A percentile compares a stretch with the other conserved stretches of the same genome.
phyloP scores from a whole-genome alignment of 2,888 invertebrate genomes.

The Synanthedon myopaeformis region DNA sequence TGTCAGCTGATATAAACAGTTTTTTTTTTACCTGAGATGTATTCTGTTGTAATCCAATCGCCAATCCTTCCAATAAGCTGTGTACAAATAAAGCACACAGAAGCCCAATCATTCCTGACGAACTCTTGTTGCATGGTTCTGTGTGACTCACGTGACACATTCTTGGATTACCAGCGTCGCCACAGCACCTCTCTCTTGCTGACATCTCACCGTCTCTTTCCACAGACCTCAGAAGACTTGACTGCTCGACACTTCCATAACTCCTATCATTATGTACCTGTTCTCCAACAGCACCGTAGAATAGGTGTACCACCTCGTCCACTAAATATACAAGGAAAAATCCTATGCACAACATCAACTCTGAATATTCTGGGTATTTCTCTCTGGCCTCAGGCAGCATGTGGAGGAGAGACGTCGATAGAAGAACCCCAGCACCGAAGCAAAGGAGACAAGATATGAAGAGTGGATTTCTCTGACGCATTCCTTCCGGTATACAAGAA shows the following conservation, averaged over 20 bases:
- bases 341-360: constrained; percentile 75
- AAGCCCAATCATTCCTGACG: constrained; percentile 75
- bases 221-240: constrained; percentile 24
- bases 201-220: constrained; percentile 34
- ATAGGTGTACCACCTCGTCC: constrained; percentile 79
- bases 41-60: constrained; percentile 80
- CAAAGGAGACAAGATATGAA: constrained; percentile 78
- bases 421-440: constrained; percentile 83
- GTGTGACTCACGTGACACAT: constrained; percentile 76
- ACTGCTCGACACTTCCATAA: constrained; percentile 36
- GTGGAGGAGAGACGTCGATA: constrained; percentile 82
- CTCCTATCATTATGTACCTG: constrained; percentile 9
- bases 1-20: neutral
- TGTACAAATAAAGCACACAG: constrained; percentile 82
- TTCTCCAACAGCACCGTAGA: constrained; percentile 51
- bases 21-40: constrained; percentile 73
- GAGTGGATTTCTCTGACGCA: constrained; percentile 71
- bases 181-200: constrained; percentile 30
- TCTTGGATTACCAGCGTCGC: constrained; percentile 42
- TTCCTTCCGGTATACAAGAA: constrained; percentile 70
- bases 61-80: constrained; percentile 83
- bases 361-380: constrained; percentile 69
- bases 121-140: constrained; percentile 73
- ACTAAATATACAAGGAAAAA: constrained; percentile 79
- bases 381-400: constrained; percentile 84